Base-by-base conservation (phyloP, 2,797 vertebrate species). In the Chromobotia macracanthus region DNA sequence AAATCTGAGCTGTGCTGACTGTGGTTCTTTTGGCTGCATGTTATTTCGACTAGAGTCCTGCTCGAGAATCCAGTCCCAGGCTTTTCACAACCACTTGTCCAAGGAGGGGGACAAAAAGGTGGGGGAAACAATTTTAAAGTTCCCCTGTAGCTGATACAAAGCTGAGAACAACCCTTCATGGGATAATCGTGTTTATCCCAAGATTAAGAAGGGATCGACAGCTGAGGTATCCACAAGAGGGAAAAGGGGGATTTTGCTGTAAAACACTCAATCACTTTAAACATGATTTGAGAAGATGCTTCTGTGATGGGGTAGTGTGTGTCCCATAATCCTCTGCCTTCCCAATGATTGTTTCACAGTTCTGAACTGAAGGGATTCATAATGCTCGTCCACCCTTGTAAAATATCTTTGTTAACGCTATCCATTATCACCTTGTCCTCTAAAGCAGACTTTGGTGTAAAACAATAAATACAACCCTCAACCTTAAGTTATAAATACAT, bases 151-250 rank as follows among this genome's bases (percentile, higher is more conserved):
- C 92, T 88, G 92, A 90, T 94, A 95, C 95, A 96, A 96, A 95
- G 94, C 94, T 90, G 94, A 90, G 91, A 95, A 95, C 93, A 94
- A 95, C 90, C 88, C 88, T 90, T 93, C 90, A 92, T 87, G 85
- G 93, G 94, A 96, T 96, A 96, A 96, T 95, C 93, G 81, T 84
- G 85, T 94, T 95, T 96, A 96, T 96, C 94, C 93, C 90, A 91
- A 96, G 96, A 98, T 97, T 98, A 98, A 95, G 94, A 94, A 85
- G 86, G 91, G 92, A 93, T 93, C 82, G 88, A 90, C 95, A 96
- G 94, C 94, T 95, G 95, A 93, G 88, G 91, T 87, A 89, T 93
- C 90, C 88, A 89, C 91, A 90, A 81, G 87, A 90, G 84, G 88
- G 87, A 79, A 85, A 79, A 68, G 61, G 79, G 35, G 61, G 81